Evolutionary conservation across 1,140 invertebrate species (phyloP).

Genomic region (silkworm (Bombyx mori)): ASM3026992v2 NC_085132.1:11141501-11142000

Average conservation of each 20-base stretch:
- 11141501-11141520: constrained; percentile 44
- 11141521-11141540: constrained; percentile 44
- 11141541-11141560: constrained; percentile 52
- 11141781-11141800: no score
- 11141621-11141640: constrained; percentile 65
- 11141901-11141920: no score
- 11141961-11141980: no score
- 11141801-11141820: no score
- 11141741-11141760: background rate
- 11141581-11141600: constrained; percentile 41
- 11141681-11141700: constrained; percentile 72
- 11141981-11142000: no score
- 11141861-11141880: no score
- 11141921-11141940: no score
- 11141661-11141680: constrained; percentile 70
- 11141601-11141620: constrained; percentile 54
- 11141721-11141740: constrained; percentile 1
- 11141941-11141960: no score
- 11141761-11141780: constrained; percentile 1
- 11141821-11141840: no score
- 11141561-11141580: constrained; percentile 39
- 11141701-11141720: constrained; percentile 67
- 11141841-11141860: no score
- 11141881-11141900: no score
- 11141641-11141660: constrained; percentile 70